These are phyloP conservation scores for Cuculus canorus DNA, from an alignment of 2,797 vertebrate genomes.

Conservation along the genomic window DNA sequence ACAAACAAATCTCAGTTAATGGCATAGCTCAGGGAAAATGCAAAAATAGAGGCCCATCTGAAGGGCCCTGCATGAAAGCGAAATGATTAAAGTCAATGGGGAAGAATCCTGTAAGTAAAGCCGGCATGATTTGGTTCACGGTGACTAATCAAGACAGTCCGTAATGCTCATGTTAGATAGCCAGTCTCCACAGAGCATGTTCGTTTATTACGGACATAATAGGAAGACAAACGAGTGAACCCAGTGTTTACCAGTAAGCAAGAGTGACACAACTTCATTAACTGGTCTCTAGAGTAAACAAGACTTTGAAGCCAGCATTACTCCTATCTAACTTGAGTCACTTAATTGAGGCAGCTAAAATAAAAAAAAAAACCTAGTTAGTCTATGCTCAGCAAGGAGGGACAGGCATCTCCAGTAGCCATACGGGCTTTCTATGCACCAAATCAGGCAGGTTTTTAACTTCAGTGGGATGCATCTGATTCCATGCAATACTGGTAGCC, in stretches of 20 bases:
- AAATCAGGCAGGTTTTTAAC: background rate
- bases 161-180: slow-evolving; percentile 15
- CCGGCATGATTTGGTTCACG: background rate
- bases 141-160: slow-evolving; percentile 38
- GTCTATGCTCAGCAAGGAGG: background rate
- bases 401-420: background rate
- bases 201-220: slow-evolving; percentile 7
- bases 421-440: background rate
- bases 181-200: background rate
- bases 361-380: background rate
- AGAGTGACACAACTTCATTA: slow-evolving; percentile 9
- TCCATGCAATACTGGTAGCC: background rate
- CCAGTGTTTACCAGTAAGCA: background rate
- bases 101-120: slow-evolving; percentile 45
- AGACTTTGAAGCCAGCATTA: slow-evolving; percentile 29
- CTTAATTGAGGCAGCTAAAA: background rate
- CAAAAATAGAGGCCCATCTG: slow-evolving; percentile 37
- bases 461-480: background rate
- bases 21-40: slow-evolving; percentile 10
- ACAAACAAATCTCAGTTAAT: slow-evolving; percentile 58
- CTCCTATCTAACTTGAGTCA: slow-evolving; percentile 2
- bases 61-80: slow-evolving; percentile 1
- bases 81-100: slow-evolving; percentile 32
- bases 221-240: slow-evolving; percentile 4
- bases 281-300: slow-evolving; percentile 35